These are phyloP conservation scores for Nannoperca obscura DNA, from an alignment of 2,797 vertebrate genomes.

Conservation along the genomic window DNA sequence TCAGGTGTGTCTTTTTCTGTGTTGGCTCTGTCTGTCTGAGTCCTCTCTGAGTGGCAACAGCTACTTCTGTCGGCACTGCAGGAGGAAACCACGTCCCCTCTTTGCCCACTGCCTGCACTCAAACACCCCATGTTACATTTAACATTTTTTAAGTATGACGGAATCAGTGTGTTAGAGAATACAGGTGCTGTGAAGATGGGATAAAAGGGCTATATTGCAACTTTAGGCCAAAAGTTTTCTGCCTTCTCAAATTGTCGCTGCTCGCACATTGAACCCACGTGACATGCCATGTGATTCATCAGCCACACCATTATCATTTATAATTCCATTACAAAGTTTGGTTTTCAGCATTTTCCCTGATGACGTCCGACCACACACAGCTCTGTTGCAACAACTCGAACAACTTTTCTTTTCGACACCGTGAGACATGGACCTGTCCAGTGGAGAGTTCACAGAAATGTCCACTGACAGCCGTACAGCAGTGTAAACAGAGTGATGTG, in stretches of 20 bases:
- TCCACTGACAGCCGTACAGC: neutral
- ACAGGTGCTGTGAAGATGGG: neutral
- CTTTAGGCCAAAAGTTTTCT: neutral
- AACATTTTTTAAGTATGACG: neutral
- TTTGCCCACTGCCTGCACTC: neutral
- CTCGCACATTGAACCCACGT: neutral
- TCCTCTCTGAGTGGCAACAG: neutral
- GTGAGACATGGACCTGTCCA: too few species aligned
- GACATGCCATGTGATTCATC: neutral
- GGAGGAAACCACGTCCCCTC: neutral
- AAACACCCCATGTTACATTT: neutral
- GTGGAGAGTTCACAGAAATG: too few species aligned
- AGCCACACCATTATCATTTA: too few species aligned
- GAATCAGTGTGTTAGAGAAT: neutral
- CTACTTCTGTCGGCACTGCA: neutral
- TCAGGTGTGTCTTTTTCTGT: neutral
- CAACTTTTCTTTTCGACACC: too few species aligned
- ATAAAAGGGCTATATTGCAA: neutral
- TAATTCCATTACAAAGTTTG: neutral
- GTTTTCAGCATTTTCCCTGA: too few species aligned
- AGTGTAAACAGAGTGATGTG: neutral
- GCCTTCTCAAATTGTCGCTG: neutral
- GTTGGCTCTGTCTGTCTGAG: neutral
- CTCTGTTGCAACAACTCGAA: too few species aligned
- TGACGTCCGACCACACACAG: too few species aligned